A percentile compares a stretch with the other conserved stretches of the same genome.
These are phyloP conservation scores for Aphelocoma californica DNA, from an alignment of 2,797 vertebrate species.

Conservation along the genomic window DNA sequence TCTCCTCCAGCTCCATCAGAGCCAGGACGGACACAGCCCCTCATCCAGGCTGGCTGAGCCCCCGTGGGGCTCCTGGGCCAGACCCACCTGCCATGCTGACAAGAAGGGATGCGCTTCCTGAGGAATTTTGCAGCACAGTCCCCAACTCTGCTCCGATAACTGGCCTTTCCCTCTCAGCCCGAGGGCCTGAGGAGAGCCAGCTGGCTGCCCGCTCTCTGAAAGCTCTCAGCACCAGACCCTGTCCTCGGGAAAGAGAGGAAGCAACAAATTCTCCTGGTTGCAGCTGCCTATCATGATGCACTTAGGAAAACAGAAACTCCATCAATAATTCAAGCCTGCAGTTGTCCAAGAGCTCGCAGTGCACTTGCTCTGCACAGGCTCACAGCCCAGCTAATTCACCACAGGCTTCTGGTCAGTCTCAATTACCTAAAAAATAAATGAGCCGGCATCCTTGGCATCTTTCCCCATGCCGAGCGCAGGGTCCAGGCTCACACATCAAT, in stretches of 20 bases:
- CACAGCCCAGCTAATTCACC: neutral
- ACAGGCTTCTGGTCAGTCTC: neutral
- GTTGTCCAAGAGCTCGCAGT: neutral
- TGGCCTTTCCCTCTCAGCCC: neutral
- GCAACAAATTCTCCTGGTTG: neutral
- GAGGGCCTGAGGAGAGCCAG: neutral
- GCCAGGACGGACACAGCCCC: neutral
- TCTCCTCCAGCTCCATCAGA: neutral
- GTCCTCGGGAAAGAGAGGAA: neutral
- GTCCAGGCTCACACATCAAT: neutral
- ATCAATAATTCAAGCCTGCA: constrained; percentile 50
- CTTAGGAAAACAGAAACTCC: neutral
- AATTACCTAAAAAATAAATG: constrained; percentile 31
- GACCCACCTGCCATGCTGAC: neutral
- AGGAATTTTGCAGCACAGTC: neutral
- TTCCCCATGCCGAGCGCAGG: fast-evolving
- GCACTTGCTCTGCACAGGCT: neutral
- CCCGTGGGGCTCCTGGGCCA: neutral
- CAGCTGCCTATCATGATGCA: neutral
- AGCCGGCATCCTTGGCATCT: neutral
- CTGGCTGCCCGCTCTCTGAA: fast-evolving
- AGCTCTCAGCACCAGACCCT: neutral
- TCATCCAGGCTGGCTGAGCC: neutral
- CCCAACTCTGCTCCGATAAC: neutral
- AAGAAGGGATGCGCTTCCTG: fast-evolving